phyloP scores from a whole-genome alignment of 2,888 invertebrate species.

The Ethmia dodecea region DNA sequence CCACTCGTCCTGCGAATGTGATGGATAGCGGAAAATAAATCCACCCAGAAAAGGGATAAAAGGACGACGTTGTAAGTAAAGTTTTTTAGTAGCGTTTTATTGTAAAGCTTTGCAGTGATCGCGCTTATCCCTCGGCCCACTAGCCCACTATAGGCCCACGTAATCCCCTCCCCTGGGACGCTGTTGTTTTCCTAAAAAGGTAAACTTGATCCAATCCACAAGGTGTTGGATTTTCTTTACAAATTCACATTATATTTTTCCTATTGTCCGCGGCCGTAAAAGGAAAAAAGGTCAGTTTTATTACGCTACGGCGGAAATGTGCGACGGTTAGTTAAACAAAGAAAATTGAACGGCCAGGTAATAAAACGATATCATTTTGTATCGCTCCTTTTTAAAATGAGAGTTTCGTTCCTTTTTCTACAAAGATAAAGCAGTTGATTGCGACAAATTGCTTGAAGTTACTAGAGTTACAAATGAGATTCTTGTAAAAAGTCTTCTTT shows the following conservation, averaged over 20 bases:
- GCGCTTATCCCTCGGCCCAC: conserved; percentile 34
- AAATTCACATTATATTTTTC: conserved; percentile 59
- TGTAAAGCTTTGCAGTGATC: conserved; percentile 41
- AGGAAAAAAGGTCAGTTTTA: conserved; percentile 56
- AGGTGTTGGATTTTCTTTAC: conserved; percentile 61
- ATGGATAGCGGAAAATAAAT: conserved; percentile 35
- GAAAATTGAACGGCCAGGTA: conserved; percentile 51
- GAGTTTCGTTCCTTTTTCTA: too few species aligned
- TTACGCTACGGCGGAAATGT: conserved; percentile 44
- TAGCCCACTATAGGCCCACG: conserved; percentile 22
- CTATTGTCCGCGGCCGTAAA: conserved; percentile 48
- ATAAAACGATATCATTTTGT: conserved; percentile 45
- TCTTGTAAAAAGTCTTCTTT: too few species aligned
- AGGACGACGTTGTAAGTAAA: conserved; percentile 22
- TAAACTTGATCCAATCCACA: conserved; percentile 51
- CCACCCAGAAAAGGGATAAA: conserved; percentile 7
- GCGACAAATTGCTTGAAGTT: too few species aligned
- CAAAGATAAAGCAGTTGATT: too few species aligned
- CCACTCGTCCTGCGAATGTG: conserved; percentile 21
- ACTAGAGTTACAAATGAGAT: too few species aligned
- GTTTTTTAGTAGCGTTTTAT: conserved; percentile 36
- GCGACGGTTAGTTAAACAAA: conserved; percentile 61
- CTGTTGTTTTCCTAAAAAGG: conserved; percentile 51
- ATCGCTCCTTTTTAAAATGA: conserved; percentile 30
- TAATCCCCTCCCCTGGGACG: conserved; percentile 42